phyloP scores from a whole-genome alignment of 2,888 invertebrate species.

The Adelphocoris suturalis region DNA sequence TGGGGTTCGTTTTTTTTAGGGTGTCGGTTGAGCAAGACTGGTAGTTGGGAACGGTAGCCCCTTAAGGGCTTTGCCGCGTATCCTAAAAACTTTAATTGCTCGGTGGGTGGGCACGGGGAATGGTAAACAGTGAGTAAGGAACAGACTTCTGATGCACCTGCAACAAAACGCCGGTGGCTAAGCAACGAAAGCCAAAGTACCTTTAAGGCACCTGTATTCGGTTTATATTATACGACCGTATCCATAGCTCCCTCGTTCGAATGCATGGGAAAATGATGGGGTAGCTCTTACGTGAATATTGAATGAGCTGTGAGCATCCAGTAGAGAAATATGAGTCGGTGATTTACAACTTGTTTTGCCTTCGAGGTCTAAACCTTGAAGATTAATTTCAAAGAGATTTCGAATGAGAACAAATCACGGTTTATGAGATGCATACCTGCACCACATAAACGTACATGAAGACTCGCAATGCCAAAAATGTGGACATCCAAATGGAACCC shows the following conservation, averaged over 20 bases:
- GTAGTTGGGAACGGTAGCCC: constrained; percentile 56
- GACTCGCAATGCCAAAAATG: too few species aligned
- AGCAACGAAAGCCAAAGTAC: not conserved
- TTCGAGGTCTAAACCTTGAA: not conserved
- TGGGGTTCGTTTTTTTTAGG: not conserved
- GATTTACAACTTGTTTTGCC: constrained; percentile 17
- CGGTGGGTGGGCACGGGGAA: constrained; percentile 54
- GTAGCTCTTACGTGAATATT: constrained; percentile 12
- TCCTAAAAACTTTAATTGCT: constrained; percentile 57
- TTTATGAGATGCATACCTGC: too few species aligned
- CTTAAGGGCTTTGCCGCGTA: constrained; percentile 37
- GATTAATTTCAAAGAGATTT: not conserved
- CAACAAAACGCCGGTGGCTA: constrained; percentile 32
- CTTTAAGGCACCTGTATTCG: constrained; percentile 1
- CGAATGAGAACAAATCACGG: too few species aligned
- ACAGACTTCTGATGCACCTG: not conserved
- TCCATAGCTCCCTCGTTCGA: constrained; percentile 4
- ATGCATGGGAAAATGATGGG: constrained; percentile 3
- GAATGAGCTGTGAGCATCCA: not conserved
- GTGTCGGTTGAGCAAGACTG: constrained; percentile 35
- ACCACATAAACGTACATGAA: too few species aligned
- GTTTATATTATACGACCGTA: constrained; percentile 3
- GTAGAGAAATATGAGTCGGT: not conserved
- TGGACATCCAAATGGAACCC: too few species aligned
- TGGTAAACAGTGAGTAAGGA: constrained; percentile 47